Conservation (phyloP, 2,113 vertebrate genomes). For the Smithornis capensis region DNA sequence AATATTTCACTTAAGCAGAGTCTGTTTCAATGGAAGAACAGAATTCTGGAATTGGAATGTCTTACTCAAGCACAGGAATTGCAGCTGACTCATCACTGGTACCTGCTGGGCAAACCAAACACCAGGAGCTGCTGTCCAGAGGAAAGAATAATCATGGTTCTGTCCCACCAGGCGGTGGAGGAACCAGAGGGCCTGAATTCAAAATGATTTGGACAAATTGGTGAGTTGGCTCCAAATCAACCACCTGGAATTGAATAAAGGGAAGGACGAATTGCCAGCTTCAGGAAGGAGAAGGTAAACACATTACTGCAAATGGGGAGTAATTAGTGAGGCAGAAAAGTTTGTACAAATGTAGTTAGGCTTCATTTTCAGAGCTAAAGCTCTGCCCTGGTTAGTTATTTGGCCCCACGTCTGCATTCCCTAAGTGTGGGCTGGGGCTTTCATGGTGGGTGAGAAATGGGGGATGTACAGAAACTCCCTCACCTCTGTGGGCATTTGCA, state of each 20-base stretch:
- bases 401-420: neutral
- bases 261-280: neutral
- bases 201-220: neutral
- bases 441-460: neutral
- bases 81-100: neutral
- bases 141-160: neutral
- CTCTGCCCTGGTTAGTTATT: neutral
- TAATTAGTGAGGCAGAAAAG: neutral
- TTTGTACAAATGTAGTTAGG: neutral
- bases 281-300: neutral
- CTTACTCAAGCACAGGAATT: neutral
- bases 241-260: neutral
- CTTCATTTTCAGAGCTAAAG: neutral
- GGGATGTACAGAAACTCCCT: too few species aligned
- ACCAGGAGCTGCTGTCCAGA: neutral
- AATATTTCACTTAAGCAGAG: neutral
- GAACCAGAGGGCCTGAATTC: neutral
- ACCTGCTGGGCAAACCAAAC: neutral
- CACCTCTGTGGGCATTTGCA: rapidly evolving
- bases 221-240: neutral
- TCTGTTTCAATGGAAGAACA: neutral
- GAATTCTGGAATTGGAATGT: neutral
- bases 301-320: neutral
- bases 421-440: neutral
- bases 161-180: rapidly evolving